Evolutionary conservation across 2,888 invertebrate species (phyloP).

Genomic region (Acanthosoma haemorrhoidale): DNA sequence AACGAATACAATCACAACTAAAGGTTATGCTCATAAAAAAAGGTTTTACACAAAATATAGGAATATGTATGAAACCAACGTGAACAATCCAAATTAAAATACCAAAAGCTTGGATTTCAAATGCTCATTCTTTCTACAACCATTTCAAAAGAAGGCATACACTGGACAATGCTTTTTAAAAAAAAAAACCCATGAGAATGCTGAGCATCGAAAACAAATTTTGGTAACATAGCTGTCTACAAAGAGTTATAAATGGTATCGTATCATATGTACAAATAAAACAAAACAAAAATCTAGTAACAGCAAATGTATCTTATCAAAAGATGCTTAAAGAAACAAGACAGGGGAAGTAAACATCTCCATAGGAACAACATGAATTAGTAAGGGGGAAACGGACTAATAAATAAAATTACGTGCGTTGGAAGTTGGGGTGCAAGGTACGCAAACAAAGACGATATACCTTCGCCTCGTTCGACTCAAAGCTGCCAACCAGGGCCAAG

Average conservation of each 20-base stretch:
- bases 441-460: conserved; percentile 32
- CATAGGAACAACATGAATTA: conserved; percentile 25
- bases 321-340: conserved; percentile 31
- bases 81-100: too few species aligned
- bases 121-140: conserved; percentile 21
- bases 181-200: conserved; percentile 22
- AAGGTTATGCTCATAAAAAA: background rate
- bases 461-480: conserved; percentile 36
- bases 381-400: conserved; percentile 19
- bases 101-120: conserved; percentile 9
- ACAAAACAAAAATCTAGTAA: conserved; percentile 17
- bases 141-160: conserved; percentile 6
- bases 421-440: conserved; percentile 16
- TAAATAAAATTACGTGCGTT: conserved; percentile 20
- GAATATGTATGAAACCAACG: background rate
- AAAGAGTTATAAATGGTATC: too few species aligned
- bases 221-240: conserved; percentile 11
- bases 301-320: conserved; percentile 16
- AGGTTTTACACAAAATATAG: background rate
- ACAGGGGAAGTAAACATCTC: conserved; percentile 27
- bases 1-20: background rate
- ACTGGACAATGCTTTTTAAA: background rate
- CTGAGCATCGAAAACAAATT: conserved; percentile 28
- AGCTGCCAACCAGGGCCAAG: conserved; percentile 39
- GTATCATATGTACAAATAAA: conserved; percentile 22